These are phyloP conservation scores for Venustaconcha ellipsiformis DNA, from an alignment of 1,140 invertebrate genomes.

Conservation along the genomic window DNA sequence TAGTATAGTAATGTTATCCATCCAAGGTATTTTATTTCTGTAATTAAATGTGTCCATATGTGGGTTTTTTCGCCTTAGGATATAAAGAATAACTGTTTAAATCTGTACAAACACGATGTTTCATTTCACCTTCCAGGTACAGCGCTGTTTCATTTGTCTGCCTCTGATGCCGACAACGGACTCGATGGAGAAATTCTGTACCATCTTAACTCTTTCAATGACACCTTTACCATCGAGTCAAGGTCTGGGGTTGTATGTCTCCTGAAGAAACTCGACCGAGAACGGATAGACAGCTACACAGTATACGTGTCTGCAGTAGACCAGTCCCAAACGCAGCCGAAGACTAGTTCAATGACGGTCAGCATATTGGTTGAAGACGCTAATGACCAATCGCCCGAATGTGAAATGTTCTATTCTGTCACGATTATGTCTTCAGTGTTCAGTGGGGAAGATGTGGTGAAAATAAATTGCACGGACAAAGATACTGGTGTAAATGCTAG, in stretches of 20 bases:
- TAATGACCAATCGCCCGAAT: slow-evolving; percentile 23
- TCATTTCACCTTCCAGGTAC: slow-evolving; percentile 3
- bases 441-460: slow-evolving; percentile 17
- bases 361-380: slow-evolving; percentile 9
- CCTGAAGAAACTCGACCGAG: slow-evolving; percentile 14
- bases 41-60: too few species aligned
- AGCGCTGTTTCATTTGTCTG: slow-evolving; percentile 17
- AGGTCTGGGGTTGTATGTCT: slow-evolving; percentile 22
- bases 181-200: slow-evolving; percentile 12
- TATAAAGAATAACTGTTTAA: too few species aligned
- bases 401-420: slow-evolving; percentile 10
- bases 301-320: slow-evolving; percentile 13
- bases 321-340: slow-evolving; percentile 12
- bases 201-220: background rate
- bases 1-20: too few species aligned
- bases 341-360: slow-evolving; percentile 4
- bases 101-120: background rate
- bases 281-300: slow-evolving; percentile 4
- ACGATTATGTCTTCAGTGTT: background rate
- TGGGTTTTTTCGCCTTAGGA: too few species aligned
- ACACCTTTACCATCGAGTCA: slow-evolving; percentile 20
- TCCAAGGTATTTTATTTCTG: too few species aligned
- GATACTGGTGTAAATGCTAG: slow-evolving; percentile 12
- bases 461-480: slow-evolving; percentile 14
- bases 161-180: slow-evolving; percentile 15